phyloP scores from a whole-genome alignment of 92 coral and sea anemone genomes.

The Palythoa caribaeorum region DNA sequence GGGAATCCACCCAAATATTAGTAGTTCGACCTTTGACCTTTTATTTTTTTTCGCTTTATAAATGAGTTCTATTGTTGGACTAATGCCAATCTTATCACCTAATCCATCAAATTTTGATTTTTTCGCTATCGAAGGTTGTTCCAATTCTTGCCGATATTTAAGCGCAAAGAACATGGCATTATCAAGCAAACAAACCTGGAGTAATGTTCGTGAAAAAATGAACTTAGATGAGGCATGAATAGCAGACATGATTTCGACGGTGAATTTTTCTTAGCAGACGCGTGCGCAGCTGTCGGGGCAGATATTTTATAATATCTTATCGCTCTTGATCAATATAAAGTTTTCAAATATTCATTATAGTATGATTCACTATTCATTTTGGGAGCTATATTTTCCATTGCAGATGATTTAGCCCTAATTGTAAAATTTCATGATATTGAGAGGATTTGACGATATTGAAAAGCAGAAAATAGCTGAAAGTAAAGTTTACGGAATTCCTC shows the following conservation, averaged over 20 bases:
- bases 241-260: neutral
- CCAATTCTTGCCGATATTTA: neutral
- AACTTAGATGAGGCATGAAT: neutral
- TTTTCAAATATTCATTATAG: neutral
- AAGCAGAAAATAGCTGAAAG: no score
- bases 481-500: no score
- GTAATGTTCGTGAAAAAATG: neutral
- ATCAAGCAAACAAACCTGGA: neutral
- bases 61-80: neutral
- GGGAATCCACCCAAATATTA: conserved; percentile 2
- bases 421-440: neutral
- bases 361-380: neutral
- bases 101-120: neutral
- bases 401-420: neutral
- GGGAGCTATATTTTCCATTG: neutral
- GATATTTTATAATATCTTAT: neutral
- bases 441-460: no score
- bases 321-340: neutral
- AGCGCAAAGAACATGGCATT: neutral
- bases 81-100: neutral
- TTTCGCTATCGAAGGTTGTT: neutral
- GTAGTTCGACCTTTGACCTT: conserved; percentile 29
- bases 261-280: neutral
- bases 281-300: neutral
- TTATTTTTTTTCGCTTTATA: neutral